phyloP scores from a whole-genome alignment of 1,140 invertebrate species.

The Helicoverpa armigera region DNA sequence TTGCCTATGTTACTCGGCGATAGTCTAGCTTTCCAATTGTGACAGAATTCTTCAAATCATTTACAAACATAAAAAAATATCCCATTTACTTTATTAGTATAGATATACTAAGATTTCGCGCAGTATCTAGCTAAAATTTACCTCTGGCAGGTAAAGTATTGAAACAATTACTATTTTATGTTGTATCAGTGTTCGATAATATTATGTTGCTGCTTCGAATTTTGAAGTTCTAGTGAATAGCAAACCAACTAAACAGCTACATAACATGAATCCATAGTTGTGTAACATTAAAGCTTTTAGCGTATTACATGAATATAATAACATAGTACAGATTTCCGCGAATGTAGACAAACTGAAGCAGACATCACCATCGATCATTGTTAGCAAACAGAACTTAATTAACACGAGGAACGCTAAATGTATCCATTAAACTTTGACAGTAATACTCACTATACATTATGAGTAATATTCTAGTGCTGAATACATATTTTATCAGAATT shows the following conservation, averaged over 20 bases:
- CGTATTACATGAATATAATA: conserved; percentile 4
- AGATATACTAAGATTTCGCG: background rate
- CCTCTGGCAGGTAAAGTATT: no score
- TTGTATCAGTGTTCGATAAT: no score
- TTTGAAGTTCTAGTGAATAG: no score
- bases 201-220: no score
- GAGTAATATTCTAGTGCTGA: background rate
- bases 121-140: background rate
- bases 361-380: conserved; percentile 37
- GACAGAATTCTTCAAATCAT: no score
- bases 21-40: no score
- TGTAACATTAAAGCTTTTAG: background rate
- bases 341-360: background rate
- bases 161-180: no score
- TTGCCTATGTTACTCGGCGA: no score
- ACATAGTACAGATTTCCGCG: background rate
- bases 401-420: conserved; percentile 32
- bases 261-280: background rate
- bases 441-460: conserved; percentile 2
- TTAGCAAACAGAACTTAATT: conserved; percentile 45
- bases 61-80: no score
- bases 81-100: no score
- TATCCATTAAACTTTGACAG: conserved; percentile 28
- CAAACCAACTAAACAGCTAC: no score
- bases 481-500: no score